Base-by-base conservation (phyloP, 2,797 vertebrate genomes). In the Knipowitschia caucasica region DNA sequence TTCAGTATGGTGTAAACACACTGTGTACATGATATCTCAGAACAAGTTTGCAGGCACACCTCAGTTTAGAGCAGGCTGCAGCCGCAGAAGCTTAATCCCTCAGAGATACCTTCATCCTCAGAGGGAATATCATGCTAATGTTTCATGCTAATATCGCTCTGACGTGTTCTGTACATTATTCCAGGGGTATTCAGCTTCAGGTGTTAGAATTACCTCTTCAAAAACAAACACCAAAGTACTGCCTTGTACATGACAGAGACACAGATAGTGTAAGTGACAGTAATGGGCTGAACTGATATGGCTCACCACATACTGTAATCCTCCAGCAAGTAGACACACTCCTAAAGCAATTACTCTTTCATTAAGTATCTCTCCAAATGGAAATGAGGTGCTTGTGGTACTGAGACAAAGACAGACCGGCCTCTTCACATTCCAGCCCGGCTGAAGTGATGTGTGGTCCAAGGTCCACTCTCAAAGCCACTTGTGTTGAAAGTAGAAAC, bases 291-390 rank as follows among this genome's bases (percentile, higher is more conserved):
- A 52, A 77, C 62, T 64, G 59, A 58, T 67, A 58, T 65, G 43
- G 46, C 54, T 58, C n/a, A 39, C 49, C 11, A 2, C 54, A 57
- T 70, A 31, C 45, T 31, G 45, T 47, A 79, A 77, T 76, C 63
- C 57, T 49, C 26, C 23, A 18, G 27, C 45, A 21, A 20, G 36
- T 34, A 40, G 61, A 62, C 67, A 55, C 14, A 11, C 56, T 63
- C 52, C 42, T 71, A 71, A 76, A 69, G 55, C 64, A 65, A 71
- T 81, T 78, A 78, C 58, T 62, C 54, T 75, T 73, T 76, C 75
- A 82, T 79, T 73, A 77, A 76, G 70, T 67, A 56, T 75, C 69
- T 67, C 69, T 77, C 59, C 66, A 67, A 73, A 56, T 64, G 66
- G 54, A 71, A 47, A 47, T 47, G 17, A 64, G 56, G 74, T 60